phyloP scores from a whole-genome alignment of 2,113 vertebrate species.

The Saiga tatarica region DNA sequence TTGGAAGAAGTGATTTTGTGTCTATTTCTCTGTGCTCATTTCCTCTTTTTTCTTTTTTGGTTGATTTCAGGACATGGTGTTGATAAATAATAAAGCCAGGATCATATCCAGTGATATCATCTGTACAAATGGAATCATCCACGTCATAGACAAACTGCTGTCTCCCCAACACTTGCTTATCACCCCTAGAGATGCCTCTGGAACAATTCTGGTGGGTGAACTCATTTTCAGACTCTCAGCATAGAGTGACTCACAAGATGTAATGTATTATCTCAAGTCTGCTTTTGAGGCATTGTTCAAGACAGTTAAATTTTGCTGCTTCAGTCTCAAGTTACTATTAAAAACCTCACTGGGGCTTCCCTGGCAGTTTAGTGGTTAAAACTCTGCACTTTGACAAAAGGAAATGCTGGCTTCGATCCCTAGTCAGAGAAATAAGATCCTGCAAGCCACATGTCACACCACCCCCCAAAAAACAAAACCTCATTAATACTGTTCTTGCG shows the following conservation, averaged over 20 bases:
- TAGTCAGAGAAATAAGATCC: neutral
- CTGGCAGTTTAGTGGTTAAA: neutral
- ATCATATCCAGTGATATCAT: slow-evolving; percentile 84
- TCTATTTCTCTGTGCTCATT: neutral
- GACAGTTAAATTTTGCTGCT: neutral
- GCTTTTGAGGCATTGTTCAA: neutral
- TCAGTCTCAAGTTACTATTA: neutral
- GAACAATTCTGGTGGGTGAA: slow-evolving; percentile 67
- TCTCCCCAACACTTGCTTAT: slow-evolving; percentile 78
- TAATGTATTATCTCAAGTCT: neutral
- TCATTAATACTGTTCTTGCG: neutral
- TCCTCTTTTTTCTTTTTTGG: neutral
- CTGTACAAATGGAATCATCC: slow-evolving; percentile 90
- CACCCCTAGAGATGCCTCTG: slow-evolving; percentile 25
- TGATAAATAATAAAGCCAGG: slow-evolving; percentile 84
- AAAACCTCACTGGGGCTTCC: neutral
- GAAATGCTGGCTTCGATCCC: neutral
- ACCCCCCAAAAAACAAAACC: neutral
- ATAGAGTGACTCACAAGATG: neutral
- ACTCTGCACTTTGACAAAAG: neutral
- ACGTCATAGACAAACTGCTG: slow-evolving; percentile 88
- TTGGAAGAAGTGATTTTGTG: neutral
- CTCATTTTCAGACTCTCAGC: neutral
- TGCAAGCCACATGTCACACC: neutral
- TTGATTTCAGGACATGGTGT: slow-evolving; percentile 82